Percentiles rank a stretch among this genome's conserved stretches.
These are phyloP conservation scores for Nilaparvata lugens DNA, from an alignment of 1,140 invertebrate species.

Conservation along the genomic window DNA sequence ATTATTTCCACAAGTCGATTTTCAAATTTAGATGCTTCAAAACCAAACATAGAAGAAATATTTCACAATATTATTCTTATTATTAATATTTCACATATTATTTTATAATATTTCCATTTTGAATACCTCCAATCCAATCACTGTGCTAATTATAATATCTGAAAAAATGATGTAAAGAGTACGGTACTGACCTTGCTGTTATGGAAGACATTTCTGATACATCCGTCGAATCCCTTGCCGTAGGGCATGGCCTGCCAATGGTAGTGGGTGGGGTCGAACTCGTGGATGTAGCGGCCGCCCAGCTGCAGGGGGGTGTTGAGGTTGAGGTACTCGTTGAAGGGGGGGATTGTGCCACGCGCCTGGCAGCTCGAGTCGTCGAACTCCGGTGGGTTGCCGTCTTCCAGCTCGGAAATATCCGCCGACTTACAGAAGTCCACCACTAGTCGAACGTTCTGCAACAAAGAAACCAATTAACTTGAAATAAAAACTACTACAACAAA, in stretches of 20 bases:
- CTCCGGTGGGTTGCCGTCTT: constrained; percentile 76
- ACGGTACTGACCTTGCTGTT: constrained; percentile 72
- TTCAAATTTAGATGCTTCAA: too few species aligned
- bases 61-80: too few species aligned
- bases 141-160: too few species aligned
- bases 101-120: too few species aligned
- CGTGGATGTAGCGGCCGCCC: constrained; percentile 73
- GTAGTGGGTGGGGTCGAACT: constrained; percentile 76
- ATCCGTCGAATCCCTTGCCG: constrained; percentile 86
- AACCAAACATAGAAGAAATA: too few species aligned
- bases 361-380: constrained; percentile 85
- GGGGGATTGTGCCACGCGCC: constrained; percentile 75
- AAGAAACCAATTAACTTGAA: background rate
- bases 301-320: constrained; percentile 91
- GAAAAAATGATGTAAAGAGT: too few species aligned
- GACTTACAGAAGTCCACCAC: constrained; percentile 87
- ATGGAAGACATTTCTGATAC: constrained; percentile 89
- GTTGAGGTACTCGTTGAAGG: constrained; percentile 94
- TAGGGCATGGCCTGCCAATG: constrained; percentile 79
- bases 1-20: too few species aligned
- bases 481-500: too few species aligned
- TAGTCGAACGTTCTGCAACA: constrained; percentile 62
- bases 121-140: too few species aligned
- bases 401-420: constrained; percentile 73
- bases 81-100: too few species aligned